Base-by-base conservation (phyloP, 2,113 vertebrate species). In the Eidolon helvum region DNA sequence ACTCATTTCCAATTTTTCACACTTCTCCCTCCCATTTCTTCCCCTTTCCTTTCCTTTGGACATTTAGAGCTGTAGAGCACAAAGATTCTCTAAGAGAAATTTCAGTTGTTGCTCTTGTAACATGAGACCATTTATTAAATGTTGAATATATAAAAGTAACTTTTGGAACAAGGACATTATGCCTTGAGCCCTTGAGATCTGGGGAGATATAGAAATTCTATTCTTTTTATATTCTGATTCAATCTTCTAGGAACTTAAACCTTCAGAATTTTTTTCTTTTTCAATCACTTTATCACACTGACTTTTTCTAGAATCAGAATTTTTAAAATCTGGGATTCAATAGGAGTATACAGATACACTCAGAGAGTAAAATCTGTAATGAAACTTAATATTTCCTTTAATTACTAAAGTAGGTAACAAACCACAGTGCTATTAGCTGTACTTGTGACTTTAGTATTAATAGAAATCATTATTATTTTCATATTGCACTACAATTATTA, bases 31-130 rank as follows among this genome's bases (percentile, higher is more conserved):
- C 71, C 4, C 30, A 19, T 79, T 97, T 87, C 30, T 77, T 86
- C 55, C 80, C 28, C 72, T 97, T 92, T 97, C 65, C 72, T 97
- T 92, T 97, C 57, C 91, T 95, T 71, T 96, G 83, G 91, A 38
- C 74, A 89, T 96, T 97, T 97, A 97, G 89, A 97, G 74, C 74
- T 88, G 38, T 61, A 72, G 88, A 92, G 68, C 61, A 78, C 72
- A 97, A 95, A 96, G 55, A 97, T 96, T 96, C 80, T 95, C 90
- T 91, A 93, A 85, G 92, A 98, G 75, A 98, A 97, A 98, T 98
- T 96, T 92, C 94, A 97, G 88, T 96, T 97, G 85, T 96, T 98
- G 79, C 45, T 68, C 74, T 92, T 63, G 92, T 80, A 43, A 97
- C 57, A 68, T 90, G 86, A 98, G 38, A 95, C 35, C 55, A 91